These are phyloP conservation scores for Drosophila elegans DNA, from an alignment of 1,140 invertebrate species.

Conservation along the genomic window DNA sequence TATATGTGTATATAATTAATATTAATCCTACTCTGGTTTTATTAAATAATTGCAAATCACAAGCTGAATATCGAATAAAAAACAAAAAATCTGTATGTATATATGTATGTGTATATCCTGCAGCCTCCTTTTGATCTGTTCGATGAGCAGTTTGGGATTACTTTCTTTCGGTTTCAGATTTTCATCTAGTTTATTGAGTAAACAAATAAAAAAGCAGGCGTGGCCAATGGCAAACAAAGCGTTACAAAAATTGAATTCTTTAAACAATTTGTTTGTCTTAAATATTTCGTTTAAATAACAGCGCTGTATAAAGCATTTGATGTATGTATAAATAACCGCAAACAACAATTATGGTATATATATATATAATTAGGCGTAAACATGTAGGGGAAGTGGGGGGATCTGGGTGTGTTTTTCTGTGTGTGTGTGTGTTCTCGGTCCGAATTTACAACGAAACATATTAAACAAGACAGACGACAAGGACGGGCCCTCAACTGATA, in stretches of 20 bases:
- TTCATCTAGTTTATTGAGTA: constrained; percentile 60
- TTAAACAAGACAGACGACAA: constrained; percentile 38
- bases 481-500: constrained; percentile 48
- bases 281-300: constrained; percentile 73
- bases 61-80: constrained; percentile 75
- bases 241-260: constrained; percentile 70
- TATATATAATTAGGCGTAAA: constrained; percentile 65
- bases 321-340: constrained; percentile 73
- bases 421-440: constrained; percentile 25
- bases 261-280: constrained; percentile 76
- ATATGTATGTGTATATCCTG: constrained; percentile 22
- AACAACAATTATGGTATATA: constrained; percentile 69
- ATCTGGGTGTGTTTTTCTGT: constrained; percentile 3
- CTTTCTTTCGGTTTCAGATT: constrained; percentile 14
- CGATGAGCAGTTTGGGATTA: constrained; percentile 36
- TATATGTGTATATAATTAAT: constrained; percentile 58
- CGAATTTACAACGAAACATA: constrained; percentile 52
- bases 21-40: constrained; percentile 55
- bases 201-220: constrained; percentile 72
- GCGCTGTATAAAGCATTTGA: constrained; percentile 76
- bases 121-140: constrained; percentile 24
- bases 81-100: constrained; percentile 12
- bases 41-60: constrained; percentile 81
- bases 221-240: constrained; percentile 73
- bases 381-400: constrained; percentile 24